A percentile compares a stretch with the other conserved stretches of the same genome.
Evolutionary conservation across 2,888 invertebrate species (phyloP).

Genomic region (Eulithis prunata): DNA sequence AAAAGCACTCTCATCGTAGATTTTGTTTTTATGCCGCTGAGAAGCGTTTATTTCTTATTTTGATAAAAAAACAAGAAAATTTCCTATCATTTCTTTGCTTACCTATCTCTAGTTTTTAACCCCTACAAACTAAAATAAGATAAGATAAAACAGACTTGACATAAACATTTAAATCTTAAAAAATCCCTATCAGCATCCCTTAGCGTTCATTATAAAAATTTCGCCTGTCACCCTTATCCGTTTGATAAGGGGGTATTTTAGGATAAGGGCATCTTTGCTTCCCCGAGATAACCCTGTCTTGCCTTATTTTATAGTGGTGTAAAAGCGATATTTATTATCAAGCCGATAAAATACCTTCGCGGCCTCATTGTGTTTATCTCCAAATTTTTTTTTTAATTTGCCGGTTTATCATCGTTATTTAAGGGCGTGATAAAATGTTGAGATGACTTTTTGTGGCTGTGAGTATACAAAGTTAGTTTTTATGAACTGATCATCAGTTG

Average conservation of each 20-base stretch:
- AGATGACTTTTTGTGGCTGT: constrained; percentile 48
- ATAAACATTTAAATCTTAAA: constrained; percentile 30
- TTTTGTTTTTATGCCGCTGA: too few species aligned
- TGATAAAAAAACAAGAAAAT: not conserved
- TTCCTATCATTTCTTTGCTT: constrained; percentile 4
- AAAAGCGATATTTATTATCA: constrained; percentile 76
- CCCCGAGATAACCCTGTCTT: constrained; percentile 59
- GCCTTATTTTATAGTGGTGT: constrained; percentile 66
- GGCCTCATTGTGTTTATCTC: constrained; percentile 66
- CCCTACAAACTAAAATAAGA: constrained; percentile 21
- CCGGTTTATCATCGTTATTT: constrained; percentile 78
- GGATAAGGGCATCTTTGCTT: constrained; percentile 44
- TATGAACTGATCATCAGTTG: constrained; percentile 14
- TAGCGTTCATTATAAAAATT: constrained; percentile 30
- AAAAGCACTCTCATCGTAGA: too few species aligned
- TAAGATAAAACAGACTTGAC: constrained; percentile 23
- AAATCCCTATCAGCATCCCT: constrained; percentile 25
- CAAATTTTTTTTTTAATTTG: constrained; percentile 71
- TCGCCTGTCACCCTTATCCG: constrained; percentile 28
- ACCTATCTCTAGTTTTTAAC: not conserved
- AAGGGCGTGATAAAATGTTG: constrained; percentile 69
- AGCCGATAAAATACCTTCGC: constrained; percentile 65
- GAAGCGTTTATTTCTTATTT: too few species aligned
- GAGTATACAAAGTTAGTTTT: constrained; percentile 23
- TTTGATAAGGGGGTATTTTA: constrained; percentile 53